phyloP scores from a whole-genome alignment of 1,140 invertebrate species.

The Drosophila santomea region DNA sequence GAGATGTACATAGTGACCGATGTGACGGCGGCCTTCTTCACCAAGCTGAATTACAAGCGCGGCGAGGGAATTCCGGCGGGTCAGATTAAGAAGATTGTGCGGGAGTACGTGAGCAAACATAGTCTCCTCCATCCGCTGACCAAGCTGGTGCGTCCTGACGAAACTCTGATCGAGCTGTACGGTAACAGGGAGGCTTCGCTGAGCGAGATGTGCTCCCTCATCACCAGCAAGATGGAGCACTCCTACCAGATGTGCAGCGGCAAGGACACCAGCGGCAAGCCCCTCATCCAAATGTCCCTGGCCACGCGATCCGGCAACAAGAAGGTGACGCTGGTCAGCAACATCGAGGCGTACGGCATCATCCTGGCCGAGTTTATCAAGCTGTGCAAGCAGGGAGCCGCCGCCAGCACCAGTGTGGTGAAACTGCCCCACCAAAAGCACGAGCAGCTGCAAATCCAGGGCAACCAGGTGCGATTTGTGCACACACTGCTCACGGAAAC shows the following conservation, averaged over 20 bases:
- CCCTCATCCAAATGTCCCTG: conserved; percentile 92
- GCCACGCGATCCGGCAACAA: conserved; percentile 93
- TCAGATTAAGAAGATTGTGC: conserved; percentile 90
- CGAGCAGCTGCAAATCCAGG: conserved; percentile 94
- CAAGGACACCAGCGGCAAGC: conserved; percentile 89
- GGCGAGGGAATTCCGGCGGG: conserved; percentile 88
- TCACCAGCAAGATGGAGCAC: conserved; percentile 90
- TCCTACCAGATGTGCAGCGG: conserved; percentile 88
- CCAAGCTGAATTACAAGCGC: conserved; percentile 88
- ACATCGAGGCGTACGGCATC: conserved; percentile 94
- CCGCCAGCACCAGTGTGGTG: conserved; percentile 93
- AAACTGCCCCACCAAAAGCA: conserved; percentile 90
- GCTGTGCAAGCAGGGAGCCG: conserved; percentile 92
- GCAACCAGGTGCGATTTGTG: conserved; percentile 94
- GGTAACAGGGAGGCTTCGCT: conserved; percentile 86
- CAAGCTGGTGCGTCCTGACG: conserved; percentile 84
- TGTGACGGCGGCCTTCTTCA: conserved; percentile 73
- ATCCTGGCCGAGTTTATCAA: conserved; percentile 91
- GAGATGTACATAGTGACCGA: conserved; percentile 89
- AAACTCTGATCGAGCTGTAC: conserved; percentile 78
- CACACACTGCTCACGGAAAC: conserved; percentile 90
- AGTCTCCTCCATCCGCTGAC: conserved; percentile 87
- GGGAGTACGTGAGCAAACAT: conserved; percentile 91
- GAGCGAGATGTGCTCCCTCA: conserved; percentile 90
- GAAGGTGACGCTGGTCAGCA: conserved; percentile 95